phyloP scores from a whole-genome alignment of 2,113 vertebrate species.

The Ornithorhynchus anatinus region DNA sequence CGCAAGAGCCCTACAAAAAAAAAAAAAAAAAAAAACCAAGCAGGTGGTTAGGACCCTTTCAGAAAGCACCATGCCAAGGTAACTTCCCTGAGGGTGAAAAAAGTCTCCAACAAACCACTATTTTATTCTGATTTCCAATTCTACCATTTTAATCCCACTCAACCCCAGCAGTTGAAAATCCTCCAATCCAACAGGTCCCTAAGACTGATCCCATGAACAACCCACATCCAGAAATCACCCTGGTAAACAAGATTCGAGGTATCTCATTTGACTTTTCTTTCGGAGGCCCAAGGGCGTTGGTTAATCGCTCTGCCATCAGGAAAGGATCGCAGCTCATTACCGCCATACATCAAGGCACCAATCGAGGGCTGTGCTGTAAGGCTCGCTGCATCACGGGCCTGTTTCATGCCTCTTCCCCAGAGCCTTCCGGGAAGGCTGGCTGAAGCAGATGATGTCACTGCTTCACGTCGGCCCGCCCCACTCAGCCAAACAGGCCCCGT shows the following conservation, averaged over 20 bases:
- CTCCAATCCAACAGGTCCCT: neutral
- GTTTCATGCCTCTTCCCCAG: neutral
- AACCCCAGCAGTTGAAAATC: neutral
- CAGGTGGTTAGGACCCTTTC: neutral
- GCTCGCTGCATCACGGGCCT: constrained; percentile 46
- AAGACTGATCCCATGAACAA: rapidly evolving
- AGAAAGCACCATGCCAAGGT: rapidly evolving
- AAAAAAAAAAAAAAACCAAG: constrained; percentile 31
- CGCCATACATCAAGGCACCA: constrained; percentile 6
- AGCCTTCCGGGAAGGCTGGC: constrained; percentile 2
- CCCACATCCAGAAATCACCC: neutral
- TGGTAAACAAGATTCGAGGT: neutral
- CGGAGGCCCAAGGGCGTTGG: constrained; percentile 55
- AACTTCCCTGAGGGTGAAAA: neutral
- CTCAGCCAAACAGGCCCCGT: constrained; percentile 22
- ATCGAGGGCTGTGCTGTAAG: constrained; percentile 40
- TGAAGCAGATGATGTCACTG: constrained; percentile 46
- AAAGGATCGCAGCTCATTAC: constrained; percentile 51
- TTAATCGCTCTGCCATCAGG: constrained; percentile 60
- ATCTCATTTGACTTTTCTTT: neutral
- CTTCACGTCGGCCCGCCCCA: constrained; percentile 32
- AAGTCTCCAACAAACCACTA: neutral
- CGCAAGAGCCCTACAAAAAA: constrained; percentile 87
- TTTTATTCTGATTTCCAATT: neutral
- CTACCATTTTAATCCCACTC: too few species aligned